These are phyloP conservation scores for Mactromeris polynyma DNA, from an alignment of 2,888 invertebrate genomes.

Conservation along the genomic window DNA sequence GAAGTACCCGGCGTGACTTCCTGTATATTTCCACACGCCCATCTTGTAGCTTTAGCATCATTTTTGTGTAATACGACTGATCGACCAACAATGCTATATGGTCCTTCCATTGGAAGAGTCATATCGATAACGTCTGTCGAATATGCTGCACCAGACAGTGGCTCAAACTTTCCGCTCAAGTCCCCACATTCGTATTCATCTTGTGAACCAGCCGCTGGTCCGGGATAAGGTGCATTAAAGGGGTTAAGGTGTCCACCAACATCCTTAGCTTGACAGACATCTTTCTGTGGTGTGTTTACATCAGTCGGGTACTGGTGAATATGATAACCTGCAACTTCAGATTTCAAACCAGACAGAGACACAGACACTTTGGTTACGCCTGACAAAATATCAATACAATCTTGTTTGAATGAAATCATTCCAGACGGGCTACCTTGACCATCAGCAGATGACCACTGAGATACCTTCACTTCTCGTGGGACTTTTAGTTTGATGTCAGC, in stretches of 20 bases:
- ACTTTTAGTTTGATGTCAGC: slow-evolving; percentile 88
- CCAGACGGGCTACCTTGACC: slow-evolving; percentile 56
- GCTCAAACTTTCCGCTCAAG: slow-evolving; percentile 94
- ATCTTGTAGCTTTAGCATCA: slow-evolving; percentile 75
- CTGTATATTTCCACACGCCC: slow-evolving; percentile 86
- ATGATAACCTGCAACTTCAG: slow-evolving; percentile 86
- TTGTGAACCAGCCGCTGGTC: slow-evolving; percentile 85
- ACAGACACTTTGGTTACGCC: slow-evolving; percentile 88
- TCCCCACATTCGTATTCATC: slow-evolving; percentile 97
- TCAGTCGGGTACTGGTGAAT: slow-evolving; percentile 87
- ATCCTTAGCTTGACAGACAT: slow-evolving; percentile 89
- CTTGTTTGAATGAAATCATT: slow-evolving; percentile 68
- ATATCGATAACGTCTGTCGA: slow-evolving; percentile 91
- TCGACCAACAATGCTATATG: slow-evolving; percentile 93
- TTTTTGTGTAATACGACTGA: slow-evolving; percentile 92
- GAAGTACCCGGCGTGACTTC: slow-evolving; percentile 61
- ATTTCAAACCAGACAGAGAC: slow-evolving; percentile 85
- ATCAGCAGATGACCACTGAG: slow-evolving; percentile 50
- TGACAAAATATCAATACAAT: slow-evolving; percentile 46
- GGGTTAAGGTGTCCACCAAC: slow-evolving; percentile 93
- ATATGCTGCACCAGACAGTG: slow-evolving; percentile 90
- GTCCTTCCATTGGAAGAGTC: slow-evolving; percentile 94
- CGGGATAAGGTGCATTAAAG: slow-evolving; percentile 82
- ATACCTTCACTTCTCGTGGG: slow-evolving; percentile 60
- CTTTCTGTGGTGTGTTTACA: slow-evolving; percentile 69